A percentile compares a stretch with the other conserved stretches of the same genome.
Evolutionary conservation across 2,113 vertebrate genomes (phyloP).

Genomic region (Datnioides undecimradiatus): DNA sequence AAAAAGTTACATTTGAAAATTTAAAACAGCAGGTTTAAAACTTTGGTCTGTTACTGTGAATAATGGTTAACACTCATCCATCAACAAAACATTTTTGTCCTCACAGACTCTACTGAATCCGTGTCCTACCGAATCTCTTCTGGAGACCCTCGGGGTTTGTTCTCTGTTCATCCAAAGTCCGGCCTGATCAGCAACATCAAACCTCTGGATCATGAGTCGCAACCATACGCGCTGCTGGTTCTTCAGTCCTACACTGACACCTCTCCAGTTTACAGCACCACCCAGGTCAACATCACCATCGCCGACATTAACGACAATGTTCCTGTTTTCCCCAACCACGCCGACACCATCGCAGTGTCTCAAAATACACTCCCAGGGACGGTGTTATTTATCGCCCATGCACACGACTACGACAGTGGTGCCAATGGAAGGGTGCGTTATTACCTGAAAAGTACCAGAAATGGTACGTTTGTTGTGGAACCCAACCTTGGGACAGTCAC

Average conservation of each 20-base stretch:
- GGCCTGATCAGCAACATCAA: slow-evolving; percentile 87
- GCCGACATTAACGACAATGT: slow-evolving; percentile 90
- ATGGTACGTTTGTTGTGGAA: slow-evolving; percentile 84
- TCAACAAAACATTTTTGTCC: not conserved
- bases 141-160: slow-evolving; percentile 87
- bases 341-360: slow-evolving; percentile 82
- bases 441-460: slow-evolving; percentile 65
- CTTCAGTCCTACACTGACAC: slow-evolving; percentile 86
- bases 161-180: slow-evolving; percentile 86
- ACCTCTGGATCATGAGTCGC: slow-evolving; percentile 88
- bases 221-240: slow-evolving; percentile 83
- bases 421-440: slow-evolving; percentile 88
- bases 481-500: slow-evolving; percentile 82
- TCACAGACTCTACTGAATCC: slow-evolving; percentile 85
- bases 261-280: slow-evolving; percentile 84
- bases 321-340: slow-evolving; percentile 83
- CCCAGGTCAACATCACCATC: slow-evolving; percentile 89
- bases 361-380: slow-evolving; percentile 84
- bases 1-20: no score
- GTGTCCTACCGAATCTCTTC: slow-evolving; percentile 90
- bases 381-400: slow-evolving; percentile 89
- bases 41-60: no score
- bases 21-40: no score
- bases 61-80: no score
- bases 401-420: slow-evolving; percentile 90